These are phyloP conservation scores for Podabrus alpinus DNA, from an alignment of 2,888 invertebrate species.

Conservation along the genomic window DNA sequence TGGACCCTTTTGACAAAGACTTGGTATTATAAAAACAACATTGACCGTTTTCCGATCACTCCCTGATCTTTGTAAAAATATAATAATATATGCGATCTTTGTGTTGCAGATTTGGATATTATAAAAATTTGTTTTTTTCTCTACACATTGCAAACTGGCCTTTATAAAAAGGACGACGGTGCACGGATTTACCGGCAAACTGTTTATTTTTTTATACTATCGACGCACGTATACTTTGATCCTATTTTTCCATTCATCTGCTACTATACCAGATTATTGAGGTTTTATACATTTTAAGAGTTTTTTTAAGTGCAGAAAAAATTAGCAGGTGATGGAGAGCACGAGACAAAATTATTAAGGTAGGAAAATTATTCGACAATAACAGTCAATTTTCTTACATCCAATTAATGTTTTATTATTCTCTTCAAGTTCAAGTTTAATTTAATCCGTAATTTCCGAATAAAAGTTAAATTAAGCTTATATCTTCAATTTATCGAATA, in stretches of 20 bases:
- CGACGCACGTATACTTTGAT: conserved; percentile 21
- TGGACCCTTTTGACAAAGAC: conserved; percentile 39
- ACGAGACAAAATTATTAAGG: conserved; percentile 19
- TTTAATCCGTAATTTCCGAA: neutral
- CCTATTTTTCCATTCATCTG: conserved; percentile 25
- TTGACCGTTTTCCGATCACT: conserved; percentile 49
- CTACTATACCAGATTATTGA: conserved; percentile 20
- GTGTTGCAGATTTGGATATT: conserved; percentile 32
- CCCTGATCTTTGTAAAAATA: conserved; percentile 48
- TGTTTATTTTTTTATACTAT: conserved; percentile 27
- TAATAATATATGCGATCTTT: conserved; percentile 47
- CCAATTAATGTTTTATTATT: neutral
- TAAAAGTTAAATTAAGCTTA: conserved; percentile 1
- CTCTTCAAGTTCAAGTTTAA: neutral
- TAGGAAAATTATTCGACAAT: too few species aligned
- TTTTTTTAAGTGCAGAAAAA: conserved; percentile 21
- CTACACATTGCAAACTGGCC: neutral
- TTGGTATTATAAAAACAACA: conserved; percentile 40
- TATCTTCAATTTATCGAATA: neutral
- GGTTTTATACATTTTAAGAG: conserved; percentile 25
- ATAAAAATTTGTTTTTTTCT: conserved; percentile 19
- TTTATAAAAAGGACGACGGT: conserved; percentile 4
- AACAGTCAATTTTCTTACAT: neutral
- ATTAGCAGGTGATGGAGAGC: conserved; percentile 24
- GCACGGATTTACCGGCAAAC: conserved; percentile 32